Evolutionary conservation across 2,797 vertebrate species (phyloP).

Genomic region (Syndactyla subalaris): DNA sequence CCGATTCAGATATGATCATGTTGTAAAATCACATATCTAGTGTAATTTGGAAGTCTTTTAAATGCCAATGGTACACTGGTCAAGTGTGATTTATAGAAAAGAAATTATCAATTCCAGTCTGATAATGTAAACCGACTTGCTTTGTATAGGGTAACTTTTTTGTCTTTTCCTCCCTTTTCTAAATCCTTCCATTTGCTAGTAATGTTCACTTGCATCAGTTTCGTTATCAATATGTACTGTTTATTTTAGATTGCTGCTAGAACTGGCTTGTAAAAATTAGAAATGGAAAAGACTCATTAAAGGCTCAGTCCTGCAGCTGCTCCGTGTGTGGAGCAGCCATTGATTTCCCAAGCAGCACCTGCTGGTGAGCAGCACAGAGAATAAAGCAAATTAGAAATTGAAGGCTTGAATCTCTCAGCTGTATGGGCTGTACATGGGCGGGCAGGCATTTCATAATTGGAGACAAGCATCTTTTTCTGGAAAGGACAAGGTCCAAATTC

Average conservation of each 20-base stretch:
- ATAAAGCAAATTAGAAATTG: slow-evolving; percentile 49
- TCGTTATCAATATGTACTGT: not conserved
- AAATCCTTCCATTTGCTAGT: not conserved
- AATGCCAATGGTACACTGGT: not conserved
- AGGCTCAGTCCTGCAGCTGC: slow-evolving; percentile 29
- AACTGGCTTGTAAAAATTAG: slow-evolving; percentile 16
- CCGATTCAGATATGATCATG: not conserved
- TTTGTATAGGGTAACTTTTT: not conserved
- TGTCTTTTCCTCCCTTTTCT: not conserved
- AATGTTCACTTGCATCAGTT: not conserved
- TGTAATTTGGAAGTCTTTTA: not conserved
- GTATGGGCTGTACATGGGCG: not conserved
- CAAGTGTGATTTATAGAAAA: not conserved
- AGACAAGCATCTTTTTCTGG: not conserved
- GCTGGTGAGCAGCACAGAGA: slow-evolving; percentile 36
- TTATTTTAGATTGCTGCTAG: not conserved
- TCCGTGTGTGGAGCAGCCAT: not conserved
- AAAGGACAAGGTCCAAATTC: not conserved
- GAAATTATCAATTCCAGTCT: not conserved
- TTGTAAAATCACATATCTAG: not conserved
- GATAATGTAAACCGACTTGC: not conserved
- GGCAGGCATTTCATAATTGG: not conserved
- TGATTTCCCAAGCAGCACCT: slow-evolving; percentile 44
- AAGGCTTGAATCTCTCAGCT: slow-evolving; percentile 7
- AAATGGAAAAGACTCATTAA: slow-evolving; percentile 30